Evolutionary conservation across 2,888 invertebrate genomes (phyloP).

Genomic region (Autographa pulchrina): DNA sequence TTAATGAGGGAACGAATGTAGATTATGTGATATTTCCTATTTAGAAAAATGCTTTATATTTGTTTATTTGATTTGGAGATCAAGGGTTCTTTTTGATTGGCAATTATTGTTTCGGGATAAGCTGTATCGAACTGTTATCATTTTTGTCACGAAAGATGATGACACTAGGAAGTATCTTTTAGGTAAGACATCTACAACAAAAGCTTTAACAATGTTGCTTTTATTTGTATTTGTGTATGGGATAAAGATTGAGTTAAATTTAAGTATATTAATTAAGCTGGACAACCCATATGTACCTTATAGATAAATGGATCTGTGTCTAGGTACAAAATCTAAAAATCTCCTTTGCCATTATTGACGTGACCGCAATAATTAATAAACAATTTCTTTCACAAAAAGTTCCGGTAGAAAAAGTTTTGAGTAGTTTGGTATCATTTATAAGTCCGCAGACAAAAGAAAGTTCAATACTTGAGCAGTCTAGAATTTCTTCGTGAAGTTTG

Average conservation of each 20-base stretch:
- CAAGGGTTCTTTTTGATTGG: neutral
- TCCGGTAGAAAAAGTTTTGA: constrained; percentile 22
- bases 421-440: constrained; percentile 8
- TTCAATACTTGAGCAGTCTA: constrained; percentile 49
- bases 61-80: neutral
- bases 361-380: neutral
- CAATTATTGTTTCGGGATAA: neutral
- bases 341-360: neutral
- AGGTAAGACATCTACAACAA: too few species aligned
- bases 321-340: neutral
- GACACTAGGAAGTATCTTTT: too few species aligned
- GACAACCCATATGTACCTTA: too few species aligned
- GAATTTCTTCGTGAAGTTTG: constrained; percentile 55
- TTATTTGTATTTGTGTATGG: too few species aligned
- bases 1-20: neutral
- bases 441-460: constrained; percentile 48
- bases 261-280: too few species aligned
- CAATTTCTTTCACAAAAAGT: neutral
- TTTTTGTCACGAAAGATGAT: too few species aligned
- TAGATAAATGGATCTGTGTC: too few species aligned
- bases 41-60: neutral
- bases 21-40: neutral
- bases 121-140: too few species aligned
- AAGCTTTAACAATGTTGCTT: too few species aligned
- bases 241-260: too few species aligned